These are phyloP conservation scores for Drosophila limbata DNA, from an alignment of 2,888 invertebrate species.

Conservation along the genomic window DNA sequence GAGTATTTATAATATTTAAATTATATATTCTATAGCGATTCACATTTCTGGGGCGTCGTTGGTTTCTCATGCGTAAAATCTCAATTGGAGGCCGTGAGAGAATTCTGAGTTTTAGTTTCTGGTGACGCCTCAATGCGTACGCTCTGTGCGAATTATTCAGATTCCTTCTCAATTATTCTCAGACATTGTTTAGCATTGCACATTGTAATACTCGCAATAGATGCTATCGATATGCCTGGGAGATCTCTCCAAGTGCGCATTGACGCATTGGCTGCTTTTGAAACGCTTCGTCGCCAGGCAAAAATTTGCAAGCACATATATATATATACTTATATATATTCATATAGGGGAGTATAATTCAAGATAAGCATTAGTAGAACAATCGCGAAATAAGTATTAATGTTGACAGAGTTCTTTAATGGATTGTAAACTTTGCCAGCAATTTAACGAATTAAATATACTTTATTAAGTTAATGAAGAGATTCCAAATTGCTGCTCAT, in stretches of 20 bases:
- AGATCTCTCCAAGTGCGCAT: slow-evolving; percentile 46
- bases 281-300: slow-evolving; percentile 51
- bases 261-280: slow-evolving; percentile 52
- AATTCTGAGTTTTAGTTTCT: slow-evolving; percentile 18
- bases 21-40: not conserved
- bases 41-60: slow-evolving; percentile 21
- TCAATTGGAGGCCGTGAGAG: slow-evolving; percentile 52
- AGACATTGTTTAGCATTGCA: slow-evolving; percentile 6
- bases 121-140: slow-evolving; percentile 59
- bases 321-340: not conserved
- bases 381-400: not conserved
- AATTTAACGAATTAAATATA: no score
- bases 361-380: slow-evolving; percentile 24
- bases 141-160: slow-evolving; percentile 39
- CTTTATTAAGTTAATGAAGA: no score
- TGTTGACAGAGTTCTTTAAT: not conserved
- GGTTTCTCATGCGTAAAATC: slow-evolving; percentile 67
- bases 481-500: no score
- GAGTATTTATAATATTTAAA: slow-evolving; percentile 9
- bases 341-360: not conserved
- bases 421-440: not conserved
- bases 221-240: slow-evolving; percentile 33
- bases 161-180: slow-evolving; percentile 20
- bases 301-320: slow-evolving; percentile 26
- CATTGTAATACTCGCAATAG: not conserved